These are phyloP conservation scores for Ivindomyrus marchei DNA, from an alignment of 2,113 vertebrate species.

Conservation along the genomic window DNA sequence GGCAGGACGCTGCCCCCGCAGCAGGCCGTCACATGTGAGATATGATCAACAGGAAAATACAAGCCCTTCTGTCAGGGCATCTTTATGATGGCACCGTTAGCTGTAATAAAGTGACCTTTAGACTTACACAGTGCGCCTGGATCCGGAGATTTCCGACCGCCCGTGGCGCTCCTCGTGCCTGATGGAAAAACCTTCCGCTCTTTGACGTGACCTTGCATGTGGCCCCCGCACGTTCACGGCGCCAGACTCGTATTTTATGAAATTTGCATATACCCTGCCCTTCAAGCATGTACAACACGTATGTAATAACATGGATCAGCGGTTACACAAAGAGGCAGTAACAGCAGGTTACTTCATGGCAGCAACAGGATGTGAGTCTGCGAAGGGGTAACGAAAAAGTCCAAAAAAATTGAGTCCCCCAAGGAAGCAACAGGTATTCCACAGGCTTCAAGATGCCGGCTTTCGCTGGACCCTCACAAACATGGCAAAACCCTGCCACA, in stretches of 20 bases:
- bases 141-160: neutral
- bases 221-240: neutral
- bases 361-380: neutral
- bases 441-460: neutral
- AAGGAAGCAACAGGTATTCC: neutral
- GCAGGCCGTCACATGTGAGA: neutral
- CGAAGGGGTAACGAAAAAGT: neutral
- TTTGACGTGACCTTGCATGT: neutral
- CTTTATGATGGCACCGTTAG: neutral
- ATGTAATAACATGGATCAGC: neutral
- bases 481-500: neutral
- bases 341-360: neutral
- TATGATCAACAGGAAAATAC: neutral
- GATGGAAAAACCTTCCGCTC: neutral
- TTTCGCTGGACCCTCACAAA: neutral
- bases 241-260: neutral
- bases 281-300: too few species aligned
- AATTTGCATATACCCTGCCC: neutral
- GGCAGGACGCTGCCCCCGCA: neutral
- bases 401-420: neutral
- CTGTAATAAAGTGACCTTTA: constrained; percentile 1
- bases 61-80: neutral
- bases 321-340: neutral
- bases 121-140: neutral
- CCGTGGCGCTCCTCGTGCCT: neutral